Evolutionary conservation across 2,797 vertebrate genomes (phyloP).

Genomic region (Spinus olivaceus): DNA sequence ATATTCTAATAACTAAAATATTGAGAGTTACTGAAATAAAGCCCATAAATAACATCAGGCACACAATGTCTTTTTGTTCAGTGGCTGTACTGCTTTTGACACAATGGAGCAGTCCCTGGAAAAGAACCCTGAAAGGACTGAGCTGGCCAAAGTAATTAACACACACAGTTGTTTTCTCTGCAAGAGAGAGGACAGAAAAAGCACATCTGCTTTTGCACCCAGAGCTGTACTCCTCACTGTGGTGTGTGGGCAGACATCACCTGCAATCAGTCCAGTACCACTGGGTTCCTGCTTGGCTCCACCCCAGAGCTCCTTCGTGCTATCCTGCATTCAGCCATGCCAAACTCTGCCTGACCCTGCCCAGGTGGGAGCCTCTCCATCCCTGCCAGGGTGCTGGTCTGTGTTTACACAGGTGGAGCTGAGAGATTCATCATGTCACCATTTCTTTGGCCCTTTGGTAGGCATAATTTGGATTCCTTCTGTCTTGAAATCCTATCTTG

Average conservation of each 20-base stretch:
- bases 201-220: background rate
- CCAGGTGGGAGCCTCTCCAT: background rate
- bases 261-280: background rate
- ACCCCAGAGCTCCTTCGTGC: background rate
- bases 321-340: background rate
- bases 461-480: background rate
- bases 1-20: background rate
- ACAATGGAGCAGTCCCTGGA: background rate
- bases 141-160: background rate
- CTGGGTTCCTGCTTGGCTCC: background rate
- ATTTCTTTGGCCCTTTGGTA: background rate
- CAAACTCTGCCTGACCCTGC: background rate
- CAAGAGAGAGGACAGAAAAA: background rate
- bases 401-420: background rate
- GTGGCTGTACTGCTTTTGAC: background rate
- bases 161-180: background rate
- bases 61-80: background rate
- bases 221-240: background rate
- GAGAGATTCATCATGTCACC: background rate
- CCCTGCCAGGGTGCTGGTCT: fast-evolving
- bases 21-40: background rate
- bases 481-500: background rate
- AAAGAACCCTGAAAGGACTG: background rate
- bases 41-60: background rate
- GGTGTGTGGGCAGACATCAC: background rate